Evolutionary conservation across 2,113 vertebrate species (phyloP), one percentile per base, ranked within the genome.

Genomic region (Oreochromis niloticus): DNA sequence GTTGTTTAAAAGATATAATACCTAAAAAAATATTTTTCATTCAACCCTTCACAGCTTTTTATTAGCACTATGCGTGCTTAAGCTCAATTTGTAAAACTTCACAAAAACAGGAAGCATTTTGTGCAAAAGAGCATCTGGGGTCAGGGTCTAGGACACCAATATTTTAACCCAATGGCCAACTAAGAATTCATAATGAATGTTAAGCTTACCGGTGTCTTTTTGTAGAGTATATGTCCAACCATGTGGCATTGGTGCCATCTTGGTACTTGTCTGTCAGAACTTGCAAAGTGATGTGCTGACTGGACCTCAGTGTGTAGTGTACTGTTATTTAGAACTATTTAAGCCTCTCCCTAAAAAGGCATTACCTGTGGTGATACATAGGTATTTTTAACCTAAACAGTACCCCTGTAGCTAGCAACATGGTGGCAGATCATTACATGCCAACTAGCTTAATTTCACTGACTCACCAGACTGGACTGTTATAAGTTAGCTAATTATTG

Each of bases 1-100:
- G 68, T 17, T 48, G 41, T 73, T 46, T 73, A 46, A 46, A 17
- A 10, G 14, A 16, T 8, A 73, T 14, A 46, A 46, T 43, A 24
- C 39, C 8, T 46, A 6, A 46, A 24, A 46, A 46, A 0, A 10
- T 11, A 6, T 0, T 2, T 22, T 6, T 27, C 8, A 48, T 48
- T 73, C 68, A 48, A 17, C 22, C 13, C 68, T 27, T 27, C 12
- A 17, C 8, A 11, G 41, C 13, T 10, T 48, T 46, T 73, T 48
- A 73, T 73, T 48, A 73, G 22, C 22, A 73, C 22, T 46, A 17
- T 17, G 12, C 27, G 66, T 73, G 22, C 22, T 73, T 73, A 27
- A 73, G 13, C 39, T 73, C 5, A 73, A 14, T 6, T 9, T 43
- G 3, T 43, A 43, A 71, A 71, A 43, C 66, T 41, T 71, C 66